Conservation (phyloP, 2,888 invertebrate species). For the Ectropis crepuscularia region DNA sequence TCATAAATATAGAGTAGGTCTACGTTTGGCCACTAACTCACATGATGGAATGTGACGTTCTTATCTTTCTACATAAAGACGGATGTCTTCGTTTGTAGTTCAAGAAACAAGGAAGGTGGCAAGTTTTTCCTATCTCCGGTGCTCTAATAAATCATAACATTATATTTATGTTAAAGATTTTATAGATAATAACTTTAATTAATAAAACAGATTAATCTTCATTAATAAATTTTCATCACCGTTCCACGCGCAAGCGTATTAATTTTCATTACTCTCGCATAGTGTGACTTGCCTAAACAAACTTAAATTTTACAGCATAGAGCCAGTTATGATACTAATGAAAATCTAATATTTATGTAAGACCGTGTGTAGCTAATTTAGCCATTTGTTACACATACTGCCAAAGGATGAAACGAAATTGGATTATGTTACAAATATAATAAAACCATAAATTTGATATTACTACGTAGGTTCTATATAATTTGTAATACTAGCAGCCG, state of each 20-base stretch:
- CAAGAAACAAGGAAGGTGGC: no score
- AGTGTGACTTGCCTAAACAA: slow-evolving; percentile 12
- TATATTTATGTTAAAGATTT: no score
- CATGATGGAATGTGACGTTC: no score
- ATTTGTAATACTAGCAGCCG: no score
- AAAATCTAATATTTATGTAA: slow-evolving; percentile 17
- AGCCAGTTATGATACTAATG: slow-evolving; percentile 10
- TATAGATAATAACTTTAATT: neutral
- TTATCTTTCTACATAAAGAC: no score
- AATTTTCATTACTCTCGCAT: slow-evolving; percentile 15
- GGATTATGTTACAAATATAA: neutral
- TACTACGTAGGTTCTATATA: no score
- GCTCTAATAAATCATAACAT: no score
- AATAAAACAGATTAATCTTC: slow-evolving; percentile 7
- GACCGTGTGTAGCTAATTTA: slow-evolving; percentile 1
- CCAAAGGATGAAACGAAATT: neutral
- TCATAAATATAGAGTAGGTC: neutral
- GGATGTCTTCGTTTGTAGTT: no score
- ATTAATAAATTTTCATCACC: slow-evolving; percentile 11
- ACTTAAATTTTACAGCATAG: slow-evolving; percentile 14
- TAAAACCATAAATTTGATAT: no score
- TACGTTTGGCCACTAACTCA: no score
- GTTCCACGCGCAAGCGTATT: slow-evolving; percentile 10
- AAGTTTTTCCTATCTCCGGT: no score
- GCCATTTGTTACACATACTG: neutral